phyloP scores from a whole-genome alignment of 2,113 vertebrate species.

The Cavia aperea region DNA sequence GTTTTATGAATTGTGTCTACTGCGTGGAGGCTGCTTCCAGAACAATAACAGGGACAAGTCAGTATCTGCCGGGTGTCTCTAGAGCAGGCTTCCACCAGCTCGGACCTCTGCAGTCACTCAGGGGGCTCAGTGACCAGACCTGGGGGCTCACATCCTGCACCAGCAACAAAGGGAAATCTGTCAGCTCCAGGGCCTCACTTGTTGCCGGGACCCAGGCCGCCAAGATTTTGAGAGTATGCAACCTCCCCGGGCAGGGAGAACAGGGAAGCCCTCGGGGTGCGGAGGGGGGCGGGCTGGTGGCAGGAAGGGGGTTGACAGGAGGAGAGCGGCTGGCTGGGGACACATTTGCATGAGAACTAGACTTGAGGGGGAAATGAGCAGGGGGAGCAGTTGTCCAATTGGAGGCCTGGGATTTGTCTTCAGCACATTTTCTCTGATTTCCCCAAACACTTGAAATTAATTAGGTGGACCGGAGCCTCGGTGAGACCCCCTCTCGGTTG shows the following conservation, averaged over 20 bases:
- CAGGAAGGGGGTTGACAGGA: conserved; percentile 45
- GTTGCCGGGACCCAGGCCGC: neutral
- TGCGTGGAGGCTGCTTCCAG: neutral
- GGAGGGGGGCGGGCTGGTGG: neutral
- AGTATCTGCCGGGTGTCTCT: fast-evolving
- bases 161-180: conserved; percentile 34
- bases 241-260: conserved; percentile 15
- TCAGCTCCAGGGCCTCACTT: conserved; percentile 61
- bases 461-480: conserved; percentile 9
- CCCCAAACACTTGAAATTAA: conserved; percentile 58
- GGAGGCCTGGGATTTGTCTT: conserved; percentile 61
- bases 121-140: neutral
- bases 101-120: fast-evolving
- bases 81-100: fast-evolving
- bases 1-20: neutral
- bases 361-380: conserved; percentile 5
- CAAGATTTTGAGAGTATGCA: conserved; percentile 33
- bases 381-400: conserved; percentile 45
- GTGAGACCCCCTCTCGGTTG: neutral
- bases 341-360: conserved; percentile 53
- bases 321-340: conserved; percentile 50
- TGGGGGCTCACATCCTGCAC: fast-evolving
- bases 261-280: neutral
- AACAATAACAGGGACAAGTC: fast-evolving
- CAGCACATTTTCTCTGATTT: conserved; percentile 60